Evolutionary conservation across 2,113 vertebrate species (phyloP).

Genomic region (Garra rufa): DNA sequence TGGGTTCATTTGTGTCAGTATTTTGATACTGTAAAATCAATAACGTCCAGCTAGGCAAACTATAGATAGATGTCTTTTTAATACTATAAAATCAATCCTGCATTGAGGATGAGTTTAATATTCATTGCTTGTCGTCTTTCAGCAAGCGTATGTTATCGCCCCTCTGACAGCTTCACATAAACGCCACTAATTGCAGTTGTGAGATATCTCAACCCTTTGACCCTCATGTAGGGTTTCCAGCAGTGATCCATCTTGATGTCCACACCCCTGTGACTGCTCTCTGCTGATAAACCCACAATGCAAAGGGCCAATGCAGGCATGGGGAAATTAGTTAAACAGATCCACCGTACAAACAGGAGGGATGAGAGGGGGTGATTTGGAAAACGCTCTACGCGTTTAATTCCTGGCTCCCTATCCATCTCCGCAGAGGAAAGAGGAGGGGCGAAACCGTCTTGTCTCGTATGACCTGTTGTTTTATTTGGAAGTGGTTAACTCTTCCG

Average conservation of each 20-base stretch:
- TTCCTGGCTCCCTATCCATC: constrained; percentile 24
- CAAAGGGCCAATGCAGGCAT: constrained; percentile 62
- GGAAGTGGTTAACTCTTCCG: constrained; percentile 17
- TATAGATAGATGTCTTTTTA: background rate
- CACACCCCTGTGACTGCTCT: constrained; percentile 66
- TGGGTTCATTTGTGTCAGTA: constrained; percentile 2
- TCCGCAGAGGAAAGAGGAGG: constrained; percentile 4
- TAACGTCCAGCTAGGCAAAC: background rate
- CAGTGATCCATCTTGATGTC: constrained; percentile 45
- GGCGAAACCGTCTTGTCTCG: background rate
- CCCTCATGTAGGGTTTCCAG: constrained; percentile 35
- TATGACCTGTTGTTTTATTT: constrained; percentile 26
- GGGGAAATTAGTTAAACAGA: constrained; percentile 51
- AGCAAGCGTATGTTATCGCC: constrained; percentile 21
- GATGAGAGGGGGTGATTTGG: constrained; percentile 11
- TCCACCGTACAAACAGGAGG: constrained; percentile 52
- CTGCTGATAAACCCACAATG: constrained; percentile 73
- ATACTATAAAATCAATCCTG: constrained; percentile 1
- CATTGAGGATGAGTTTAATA: constrained; percentile 2
- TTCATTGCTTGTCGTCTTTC: constrained; percentile 19
- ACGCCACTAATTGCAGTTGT: constrained; percentile 30
- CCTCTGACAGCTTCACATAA: constrained; percentile 22
- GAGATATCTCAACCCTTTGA: constrained; percentile 34
- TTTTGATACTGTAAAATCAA: background rate
- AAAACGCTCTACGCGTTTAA: constrained; percentile 15